phyloP scores from a whole-genome alignment of 1,140 invertebrate genomes.

The Leptopilina clavipes region DNA sequence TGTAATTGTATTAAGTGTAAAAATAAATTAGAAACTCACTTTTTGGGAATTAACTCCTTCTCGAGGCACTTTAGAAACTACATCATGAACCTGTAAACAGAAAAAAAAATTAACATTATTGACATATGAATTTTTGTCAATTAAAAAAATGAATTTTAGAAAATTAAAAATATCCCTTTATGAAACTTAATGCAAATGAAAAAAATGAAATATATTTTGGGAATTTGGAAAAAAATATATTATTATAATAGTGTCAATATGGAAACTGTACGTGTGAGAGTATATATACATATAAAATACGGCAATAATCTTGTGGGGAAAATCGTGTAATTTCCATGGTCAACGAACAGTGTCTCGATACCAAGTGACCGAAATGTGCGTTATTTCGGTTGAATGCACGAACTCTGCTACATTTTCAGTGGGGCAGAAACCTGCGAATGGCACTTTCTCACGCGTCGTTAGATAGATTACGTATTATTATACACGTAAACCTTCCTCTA shows the following conservation, averaged over 20 bases:
- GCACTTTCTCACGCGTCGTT: constrained; percentile 14
- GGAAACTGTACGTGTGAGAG: too few species aligned
- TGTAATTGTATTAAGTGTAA: too few species aligned
- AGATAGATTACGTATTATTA: constrained; percentile 13
- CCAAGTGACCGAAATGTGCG: constrained; percentile 18
- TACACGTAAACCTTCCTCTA: not conserved
- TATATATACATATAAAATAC: too few species aligned
- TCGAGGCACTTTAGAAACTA: not conserved
- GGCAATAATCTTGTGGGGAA: not conserved
- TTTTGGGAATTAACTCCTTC: constrained; percentile 6
- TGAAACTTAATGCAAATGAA: too few species aligned
- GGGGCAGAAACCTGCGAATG: constrained; percentile 20
- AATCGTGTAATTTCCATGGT: constrained; percentile 22
- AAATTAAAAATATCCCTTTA: too few species aligned
- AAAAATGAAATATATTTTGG: too few species aligned
- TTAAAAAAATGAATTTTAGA: too few species aligned
- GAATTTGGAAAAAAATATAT: too few species aligned
- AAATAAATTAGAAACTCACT: not conserved
- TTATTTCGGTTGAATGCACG: constrained; percentile 15
- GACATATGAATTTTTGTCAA: too few species aligned
- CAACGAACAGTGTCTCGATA: constrained; percentile 24
- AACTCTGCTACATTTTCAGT: constrained; percentile 1
- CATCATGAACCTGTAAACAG: not conserved
- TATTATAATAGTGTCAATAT: too few species aligned
- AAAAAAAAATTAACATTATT: not conserved